phyloP scores from a whole-genome alignment of 2,888 invertebrate species.

The Mystacides longicornis region DNA sequence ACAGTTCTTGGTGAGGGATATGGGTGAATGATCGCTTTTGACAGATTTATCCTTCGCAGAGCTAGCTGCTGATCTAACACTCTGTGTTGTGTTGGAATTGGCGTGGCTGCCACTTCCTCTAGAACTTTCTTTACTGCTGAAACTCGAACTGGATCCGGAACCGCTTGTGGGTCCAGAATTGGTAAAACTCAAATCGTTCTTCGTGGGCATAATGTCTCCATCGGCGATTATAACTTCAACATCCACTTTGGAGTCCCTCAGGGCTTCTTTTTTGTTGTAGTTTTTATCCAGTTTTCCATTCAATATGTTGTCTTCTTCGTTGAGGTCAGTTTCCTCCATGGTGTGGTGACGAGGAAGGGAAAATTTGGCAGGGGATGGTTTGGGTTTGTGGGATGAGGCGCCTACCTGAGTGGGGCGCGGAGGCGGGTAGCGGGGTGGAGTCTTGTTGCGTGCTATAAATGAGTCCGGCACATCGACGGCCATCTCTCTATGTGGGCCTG shows the following conservation, averaged over 20 bases:
- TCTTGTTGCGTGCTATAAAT: conserved; percentile 85
- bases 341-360: conserved; percentile 29
- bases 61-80: conserved; percentile 21
- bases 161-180: conserved; percentile 43
- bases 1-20: conserved; percentile 22
- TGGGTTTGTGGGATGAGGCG: conserved; percentile 27
- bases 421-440: conserved; percentile 84
- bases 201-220: conserved; percentile 12
- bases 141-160: conserved; percentile 40
- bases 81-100: conserved; percentile 37
- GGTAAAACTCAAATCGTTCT: conserved; percentile 33
- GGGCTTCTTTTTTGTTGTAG: conserved; percentile 36
- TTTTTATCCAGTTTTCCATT: conserved; percentile 40
- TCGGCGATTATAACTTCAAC: conserved; percentile 18
- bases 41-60: conserved; percentile 24
- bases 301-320: conserved; percentile 46
- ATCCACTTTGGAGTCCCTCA: conserved; percentile 37
- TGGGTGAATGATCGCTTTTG: conserved; percentile 33
- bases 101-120: conserved; percentile 43
- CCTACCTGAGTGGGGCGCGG: conserved; percentile 63
- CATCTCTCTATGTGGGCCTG: conserved; percentile 94
- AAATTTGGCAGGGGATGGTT: conserved; percentile 12
- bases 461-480: conserved; percentile 97
- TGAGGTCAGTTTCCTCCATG: conserved; percentile 38
- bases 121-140: conserved; percentile 41